Percentiles rank a stretch among this genome's conserved stretches.
Evolutionary conservation across 2,113 vertebrate species (phyloP).

Genomic region (Oxygymnocypris stewartii): DNA sequence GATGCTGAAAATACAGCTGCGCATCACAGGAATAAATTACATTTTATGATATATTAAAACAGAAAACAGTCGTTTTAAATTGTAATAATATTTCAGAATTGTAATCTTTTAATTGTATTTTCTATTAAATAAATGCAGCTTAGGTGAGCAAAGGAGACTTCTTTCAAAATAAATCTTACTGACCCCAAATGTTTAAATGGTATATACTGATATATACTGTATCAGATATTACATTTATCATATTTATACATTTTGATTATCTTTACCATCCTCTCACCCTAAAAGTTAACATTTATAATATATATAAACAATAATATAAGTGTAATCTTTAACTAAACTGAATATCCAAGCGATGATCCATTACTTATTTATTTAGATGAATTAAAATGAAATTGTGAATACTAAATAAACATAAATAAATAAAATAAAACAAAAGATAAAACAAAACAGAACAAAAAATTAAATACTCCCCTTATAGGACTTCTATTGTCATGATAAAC

Average conservation of each 20-base stretch:
- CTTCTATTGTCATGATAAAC: background rate
- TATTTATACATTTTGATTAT: too few relatives aligned
- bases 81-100: background rate
- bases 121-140: background rate
- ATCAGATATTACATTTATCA: too few relatives aligned
- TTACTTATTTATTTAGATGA: too few relatives aligned
- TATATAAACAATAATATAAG: background rate
- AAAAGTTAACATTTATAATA: background rate
- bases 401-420: too few relatives aligned
- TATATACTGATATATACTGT: background rate
- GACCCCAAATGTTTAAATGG: background rate
- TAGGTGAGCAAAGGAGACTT: background rate
- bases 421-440: too few relatives aligned
- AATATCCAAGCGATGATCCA: background rate
- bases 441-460: too few relatives aligned
- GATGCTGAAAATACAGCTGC: background rate
- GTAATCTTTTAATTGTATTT: background rate
- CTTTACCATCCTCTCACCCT: background rate
- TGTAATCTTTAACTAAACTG: too few relatives aligned
- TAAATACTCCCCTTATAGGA: too few relatives aligned
- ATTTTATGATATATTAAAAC: background rate
- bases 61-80: background rate
- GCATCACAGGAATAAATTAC: background rate
- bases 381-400: background rate
- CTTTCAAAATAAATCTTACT: background rate